A percentile compares a stretch with the other conserved stretches of the same genome.
phyloP scores from a whole-genome alignment of 2,888 invertebrate species.

The Agrochola circellaris region DNA sequence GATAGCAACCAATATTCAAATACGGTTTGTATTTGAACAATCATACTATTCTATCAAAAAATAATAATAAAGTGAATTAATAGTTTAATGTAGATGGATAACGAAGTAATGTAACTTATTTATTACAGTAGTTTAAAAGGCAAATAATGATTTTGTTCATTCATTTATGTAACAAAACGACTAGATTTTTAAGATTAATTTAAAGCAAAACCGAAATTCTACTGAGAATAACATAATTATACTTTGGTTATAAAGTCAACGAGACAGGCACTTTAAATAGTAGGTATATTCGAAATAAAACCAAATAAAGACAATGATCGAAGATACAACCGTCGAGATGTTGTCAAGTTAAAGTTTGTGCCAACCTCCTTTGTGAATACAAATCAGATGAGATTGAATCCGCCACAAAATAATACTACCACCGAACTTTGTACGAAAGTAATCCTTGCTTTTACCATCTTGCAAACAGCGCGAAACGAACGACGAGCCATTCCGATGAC shows the following conservation, averaged over 20 bases:
- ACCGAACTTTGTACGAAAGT: constrained; percentile 24
- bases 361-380: constrained; percentile 32
- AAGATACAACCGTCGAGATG: neutral
- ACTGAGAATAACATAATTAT: neutral
- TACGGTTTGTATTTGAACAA: too few species aligned
- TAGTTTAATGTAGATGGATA: neutral
- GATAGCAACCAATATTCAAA: too few species aligned
- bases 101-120: too few species aligned
- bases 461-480: constrained; percentile 59
- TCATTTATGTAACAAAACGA: too few species aligned
- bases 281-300: constrained; percentile 15
- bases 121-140: too few species aligned
- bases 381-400: constrained; percentile 28
- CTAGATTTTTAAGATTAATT: too few species aligned
- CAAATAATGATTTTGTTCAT: too few species aligned
- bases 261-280: neutral
- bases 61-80: too few species aligned
- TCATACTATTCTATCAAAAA: too few species aligned
- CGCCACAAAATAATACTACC: constrained; percentile 19
- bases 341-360: constrained; percentile 29
- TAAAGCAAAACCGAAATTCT: neutral
- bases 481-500: constrained; percentile 61
- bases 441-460: constrained; percentile 50
- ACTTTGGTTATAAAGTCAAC: neutral
- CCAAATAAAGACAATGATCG: constrained; percentile 32